A percentile compares a stretch with the other conserved stretches of the same genome.
Evolutionary conservation across 2,113 vertebrate species (phyloP).

Genomic region (Triplophysa dalaica): DNA sequence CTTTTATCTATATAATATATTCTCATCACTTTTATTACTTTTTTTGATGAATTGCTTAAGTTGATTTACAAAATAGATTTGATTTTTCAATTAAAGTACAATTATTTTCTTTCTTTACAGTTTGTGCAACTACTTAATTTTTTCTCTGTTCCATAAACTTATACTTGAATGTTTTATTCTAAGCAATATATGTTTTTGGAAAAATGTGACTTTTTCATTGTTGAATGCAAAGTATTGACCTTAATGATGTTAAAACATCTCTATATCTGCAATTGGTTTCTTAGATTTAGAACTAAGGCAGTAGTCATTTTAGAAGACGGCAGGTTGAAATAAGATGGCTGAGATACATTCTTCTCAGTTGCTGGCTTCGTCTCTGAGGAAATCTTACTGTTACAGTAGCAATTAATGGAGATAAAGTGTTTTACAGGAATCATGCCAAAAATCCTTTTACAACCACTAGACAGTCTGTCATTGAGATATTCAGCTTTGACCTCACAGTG

Average conservation of each 20-base stretch:
- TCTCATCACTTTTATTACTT: too few species aligned
- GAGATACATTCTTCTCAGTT: conserved; percentile 2
- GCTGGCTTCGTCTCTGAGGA: conserved; percentile 10
- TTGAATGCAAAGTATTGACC: background rate
- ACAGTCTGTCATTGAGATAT: conserved; percentile 10
- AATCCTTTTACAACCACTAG: conserved; percentile 28
- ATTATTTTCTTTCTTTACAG: too few species aligned
- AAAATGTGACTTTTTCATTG: background rate
- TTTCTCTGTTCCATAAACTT: too few species aligned
- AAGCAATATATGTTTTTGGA: too few species aligned
- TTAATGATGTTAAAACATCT: background rate
- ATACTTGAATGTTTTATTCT: too few species aligned
- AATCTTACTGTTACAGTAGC: background rate
- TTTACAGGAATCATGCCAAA: conserved; percentile 42
- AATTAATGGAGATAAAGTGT: conserved; percentile 35
- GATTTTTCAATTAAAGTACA: too few species aligned
- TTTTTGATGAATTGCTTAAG: too few species aligned
- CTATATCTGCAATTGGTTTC: background rate
- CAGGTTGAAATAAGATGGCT: conserved; percentile 7
- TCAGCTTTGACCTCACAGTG: conserved; percentile 1
- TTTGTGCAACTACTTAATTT: too few species aligned
- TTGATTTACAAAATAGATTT: too few species aligned
- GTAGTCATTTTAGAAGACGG: conserved; percentile 1
- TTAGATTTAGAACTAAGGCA: background rate
- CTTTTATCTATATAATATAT: too few species aligned